Percentiles rank a stretch among this genome's conserved stretches.
Conservation (phyloP, 2,888 invertebrate species). For the Taphrorychus bicolor region DNA sequence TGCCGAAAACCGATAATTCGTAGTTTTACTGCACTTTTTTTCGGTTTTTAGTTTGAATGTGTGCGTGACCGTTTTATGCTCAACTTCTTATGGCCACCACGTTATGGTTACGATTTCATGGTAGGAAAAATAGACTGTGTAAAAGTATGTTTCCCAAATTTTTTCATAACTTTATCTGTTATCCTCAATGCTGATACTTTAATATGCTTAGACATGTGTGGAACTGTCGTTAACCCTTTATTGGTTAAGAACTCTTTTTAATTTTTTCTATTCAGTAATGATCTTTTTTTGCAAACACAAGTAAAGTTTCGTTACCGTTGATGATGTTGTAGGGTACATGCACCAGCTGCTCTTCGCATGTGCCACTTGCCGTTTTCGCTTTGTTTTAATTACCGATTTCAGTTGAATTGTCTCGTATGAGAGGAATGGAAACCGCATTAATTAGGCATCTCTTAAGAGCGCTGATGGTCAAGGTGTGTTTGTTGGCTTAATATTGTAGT, state of each 20-base stretch:
- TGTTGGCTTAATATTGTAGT: not conserved
- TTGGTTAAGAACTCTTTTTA: too few species aligned
- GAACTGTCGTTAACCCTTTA: too few species aligned
- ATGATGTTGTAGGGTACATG: slow-evolving; percentile 1
- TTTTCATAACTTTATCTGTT: too few species aligned
- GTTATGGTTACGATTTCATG: slow-evolving; percentile 23
- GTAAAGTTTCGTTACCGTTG: not conserved
- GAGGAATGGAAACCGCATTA: slow-evolving; percentile 2
- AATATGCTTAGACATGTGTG: too few species aligned
- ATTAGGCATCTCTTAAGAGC: not conserved
- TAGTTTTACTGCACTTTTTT: too few species aligned
- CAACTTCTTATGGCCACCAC: slow-evolving; percentile 13
- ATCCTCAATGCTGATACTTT: too few species aligned
- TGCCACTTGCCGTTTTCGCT: slow-evolving; percentile 13
- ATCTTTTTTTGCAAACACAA: not conserved
- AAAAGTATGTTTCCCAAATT: not conserved
- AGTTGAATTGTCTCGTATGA: slow-evolving; percentile 5
- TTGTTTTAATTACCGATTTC: slow-evolving; percentile 8
- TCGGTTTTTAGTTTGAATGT: not conserved
- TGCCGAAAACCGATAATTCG: slow-evolving; percentile 10
- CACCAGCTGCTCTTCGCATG: slow-evolving; percentile 16
- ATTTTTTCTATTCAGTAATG: not conserved
- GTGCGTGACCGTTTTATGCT: not conserved
- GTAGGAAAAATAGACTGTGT: slow-evolving; percentile 6
- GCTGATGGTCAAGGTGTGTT: not conserved